Percentiles rank a stretch among this genome's conserved stretches.
Evolutionary conservation across 2,113 vertebrate genomes (phyloP).

Genomic region (Natator depressus): DNA sequence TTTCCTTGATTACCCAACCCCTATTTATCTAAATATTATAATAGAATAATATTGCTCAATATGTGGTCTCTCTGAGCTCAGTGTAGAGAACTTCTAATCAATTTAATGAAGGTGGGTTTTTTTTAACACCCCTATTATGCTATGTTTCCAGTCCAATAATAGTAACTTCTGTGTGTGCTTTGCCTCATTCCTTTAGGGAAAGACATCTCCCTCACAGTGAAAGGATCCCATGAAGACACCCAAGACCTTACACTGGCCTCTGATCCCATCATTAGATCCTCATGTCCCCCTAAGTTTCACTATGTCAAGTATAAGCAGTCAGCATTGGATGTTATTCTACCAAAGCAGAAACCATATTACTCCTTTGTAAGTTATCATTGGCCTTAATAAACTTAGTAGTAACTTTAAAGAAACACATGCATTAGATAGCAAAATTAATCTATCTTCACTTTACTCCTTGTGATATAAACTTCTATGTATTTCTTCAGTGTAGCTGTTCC

Average conservation of each 20-base stretch:
- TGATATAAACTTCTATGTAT: background rate
- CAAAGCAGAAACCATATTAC: slow-evolving; percentile 21
- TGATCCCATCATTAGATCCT: background rate
- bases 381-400: background rate
- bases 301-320: slow-evolving; percentile 71
- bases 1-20: background rate
- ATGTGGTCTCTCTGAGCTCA: background rate
- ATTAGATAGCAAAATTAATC: background rate
- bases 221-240: slow-evolving; percentile 62
- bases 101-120: background rate
- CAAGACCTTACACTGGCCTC: slow-evolving; percentile 43
- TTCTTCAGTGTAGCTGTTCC: background rate
- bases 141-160: background rate
- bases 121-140: background rate
- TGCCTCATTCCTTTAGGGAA: slow-evolving; percentile 38
- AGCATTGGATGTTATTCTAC: slow-evolving; percentile 5
- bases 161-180: background rate
- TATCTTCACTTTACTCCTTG: background rate
- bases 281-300: slow-evolving; percentile 63
- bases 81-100: background rate
- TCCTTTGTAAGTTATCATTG: slow-evolving; percentile 46
- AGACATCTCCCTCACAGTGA: slow-evolving; percentile 65
- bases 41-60: background rate
- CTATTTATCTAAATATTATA: background rate
- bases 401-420: background rate